A percentile compares a stretch with the other conserved stretches of the same genome.
phyloP scores from a whole-genome alignment of 2,113 vertebrate species.

The Indicator maculatus region DNA sequence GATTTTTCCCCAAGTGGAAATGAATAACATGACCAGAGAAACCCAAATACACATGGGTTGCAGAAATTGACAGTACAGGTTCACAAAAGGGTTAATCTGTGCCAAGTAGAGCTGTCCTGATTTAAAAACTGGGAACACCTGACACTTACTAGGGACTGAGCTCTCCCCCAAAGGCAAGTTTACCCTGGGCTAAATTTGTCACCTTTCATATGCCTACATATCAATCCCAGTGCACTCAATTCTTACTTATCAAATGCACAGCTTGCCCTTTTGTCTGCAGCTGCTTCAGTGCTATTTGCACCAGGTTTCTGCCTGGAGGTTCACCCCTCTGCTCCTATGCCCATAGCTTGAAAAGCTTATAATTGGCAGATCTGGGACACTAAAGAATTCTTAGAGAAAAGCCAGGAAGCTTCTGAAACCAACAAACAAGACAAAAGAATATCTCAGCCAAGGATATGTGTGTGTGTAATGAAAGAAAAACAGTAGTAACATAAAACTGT shows the following conservation, averaged over 20 bases:
- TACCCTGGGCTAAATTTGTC: conserved; percentile 43
- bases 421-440: conserved; percentile 6
- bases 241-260: background rate
- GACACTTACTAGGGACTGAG: background rate
- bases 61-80: accelerated
- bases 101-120: background rate
- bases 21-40: background rate
- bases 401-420: conserved; percentile 28
- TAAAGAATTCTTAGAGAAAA: conserved; percentile 13
- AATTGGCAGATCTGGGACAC: conserved; percentile 64
- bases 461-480: background rate
- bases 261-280: conserved; percentile 44
- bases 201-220: conserved; percentile 28
- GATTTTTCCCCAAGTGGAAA: background rate
- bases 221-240: background rate
- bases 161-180: conserved; percentile 14
- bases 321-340: background rate
- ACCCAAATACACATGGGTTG: background rate
- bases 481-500: background rate
- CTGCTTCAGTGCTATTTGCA: conserved; percentile 1
- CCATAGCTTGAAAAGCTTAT: background rate
- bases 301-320: conserved; percentile 47
- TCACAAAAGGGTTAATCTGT: conserved; percentile 28
- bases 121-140: background rate
- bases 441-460: background rate